These are phyloP conservation scores for Drosophila rellima DNA, from an alignment of 2,888 invertebrate species.

Conservation along the genomic window DNA sequence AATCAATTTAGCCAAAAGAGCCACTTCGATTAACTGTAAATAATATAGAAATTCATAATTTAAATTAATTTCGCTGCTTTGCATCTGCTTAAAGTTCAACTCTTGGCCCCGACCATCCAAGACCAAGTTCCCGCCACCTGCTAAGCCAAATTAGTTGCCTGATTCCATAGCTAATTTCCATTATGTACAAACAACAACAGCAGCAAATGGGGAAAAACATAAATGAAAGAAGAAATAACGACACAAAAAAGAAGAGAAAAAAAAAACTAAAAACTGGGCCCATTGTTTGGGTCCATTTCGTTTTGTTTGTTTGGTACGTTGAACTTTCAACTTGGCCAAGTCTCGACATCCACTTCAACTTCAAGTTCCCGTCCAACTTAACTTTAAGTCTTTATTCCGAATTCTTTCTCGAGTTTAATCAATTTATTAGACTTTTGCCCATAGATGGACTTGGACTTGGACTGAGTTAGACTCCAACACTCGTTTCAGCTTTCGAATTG, in stretches of 20 bases:
- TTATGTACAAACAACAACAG: conserved; percentile 28
- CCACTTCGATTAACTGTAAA: conserved; percentile 47
- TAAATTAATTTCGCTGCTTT: conserved; percentile 43
- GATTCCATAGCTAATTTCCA: conserved; percentile 61
- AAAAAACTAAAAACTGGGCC: conserved; percentile 22
- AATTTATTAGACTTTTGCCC: conserved; percentile 61
- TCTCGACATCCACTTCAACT: conserved; percentile 19
- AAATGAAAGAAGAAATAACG: conserved; percentile 19
- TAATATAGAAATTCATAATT: conserved; percentile 48
- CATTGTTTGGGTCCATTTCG: conserved; percentile 34
- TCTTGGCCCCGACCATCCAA: conserved; percentile 21
- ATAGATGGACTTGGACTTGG: conserved; percentile 15
- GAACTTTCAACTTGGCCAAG: conserved; percentile 72
- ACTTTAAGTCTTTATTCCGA: conserved; percentile 34
- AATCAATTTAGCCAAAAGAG: conserved; percentile 12
- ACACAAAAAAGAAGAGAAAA: conserved; percentile 19
- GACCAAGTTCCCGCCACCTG: conserved; percentile 34
- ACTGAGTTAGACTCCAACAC: conserved; percentile 13
- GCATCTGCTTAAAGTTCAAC: conserved; percentile 55
- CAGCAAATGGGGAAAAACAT: conserved; percentile 14
- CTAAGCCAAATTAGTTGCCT: conserved; percentile 55
- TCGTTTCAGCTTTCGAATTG: conserved; percentile 21
- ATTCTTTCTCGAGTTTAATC: conserved; percentile 50
- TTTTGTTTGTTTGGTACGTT: conserved; percentile 50
- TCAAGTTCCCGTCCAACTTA: conserved; percentile 12